Evolutionary conservation across 2,797 vertebrate species (phyloP).

Genomic region (Diglossa cyanea): DNA sequence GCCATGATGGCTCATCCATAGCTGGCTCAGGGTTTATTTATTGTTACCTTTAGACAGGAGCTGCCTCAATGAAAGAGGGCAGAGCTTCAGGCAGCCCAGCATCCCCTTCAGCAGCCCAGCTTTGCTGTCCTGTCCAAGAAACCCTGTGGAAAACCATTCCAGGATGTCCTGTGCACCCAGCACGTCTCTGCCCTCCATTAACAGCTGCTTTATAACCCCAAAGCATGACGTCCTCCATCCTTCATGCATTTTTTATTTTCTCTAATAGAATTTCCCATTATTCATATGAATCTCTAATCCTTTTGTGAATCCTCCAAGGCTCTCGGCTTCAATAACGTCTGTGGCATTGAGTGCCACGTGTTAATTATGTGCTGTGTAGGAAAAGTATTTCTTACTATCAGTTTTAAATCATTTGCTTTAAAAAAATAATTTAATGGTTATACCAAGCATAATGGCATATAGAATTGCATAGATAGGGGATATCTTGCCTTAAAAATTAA

Average conservation of each 20-base stretch:
- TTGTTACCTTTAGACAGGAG: not conserved
- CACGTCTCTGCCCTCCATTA: slow-evolving; percentile 3
- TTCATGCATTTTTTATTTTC: slow-evolving; percentile 65
- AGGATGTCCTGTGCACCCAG: not conserved
- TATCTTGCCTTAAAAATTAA: not conserved
- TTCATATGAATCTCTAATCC: slow-evolving; percentile 60
- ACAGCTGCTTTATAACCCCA: slow-evolving; percentile 12
- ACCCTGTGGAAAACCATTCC: not conserved
- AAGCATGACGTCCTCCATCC: slow-evolving; percentile 26
- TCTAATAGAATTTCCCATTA: slow-evolving; percentile 67
- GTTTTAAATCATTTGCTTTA: slow-evolving; percentile 25
- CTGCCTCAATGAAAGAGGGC: not conserved
- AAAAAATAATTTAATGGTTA: slow-evolving; percentile 33
- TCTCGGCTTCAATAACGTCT: slow-evolving; percentile 48
- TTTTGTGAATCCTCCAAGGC: slow-evolving; percentile 55
- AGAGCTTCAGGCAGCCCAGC: not conserved
- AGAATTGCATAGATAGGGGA: not conserved
- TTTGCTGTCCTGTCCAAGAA: not conserved
- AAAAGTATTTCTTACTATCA: slow-evolving; percentile 43
- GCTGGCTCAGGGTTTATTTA: not conserved
- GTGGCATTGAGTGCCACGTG: slow-evolving; percentile 41
- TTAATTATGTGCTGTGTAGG: slow-evolving; percentile 40
- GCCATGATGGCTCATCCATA: rapidly evolving
- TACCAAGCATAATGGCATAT: not conserved
- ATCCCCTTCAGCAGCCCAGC: not conserved